phyloP scores from a whole-genome alignment of 2,888 invertebrate genomes.

The Geotrupes spiniger region DNA sequence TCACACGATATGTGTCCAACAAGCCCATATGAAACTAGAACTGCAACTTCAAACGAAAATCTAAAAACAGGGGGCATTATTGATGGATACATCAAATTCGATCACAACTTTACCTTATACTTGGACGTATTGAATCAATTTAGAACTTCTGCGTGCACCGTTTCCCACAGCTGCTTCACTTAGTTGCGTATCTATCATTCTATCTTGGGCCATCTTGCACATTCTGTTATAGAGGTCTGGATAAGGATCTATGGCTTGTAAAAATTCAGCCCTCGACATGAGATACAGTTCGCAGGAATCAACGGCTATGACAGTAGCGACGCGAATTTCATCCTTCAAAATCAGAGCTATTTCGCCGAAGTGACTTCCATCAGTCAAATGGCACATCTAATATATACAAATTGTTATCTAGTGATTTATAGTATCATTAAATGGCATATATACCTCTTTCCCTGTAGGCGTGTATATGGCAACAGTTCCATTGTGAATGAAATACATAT shows the following conservation, averaged over 20 bases:
- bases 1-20: too few relatives aligned
- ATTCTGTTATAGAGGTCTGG: slow-evolving; percentile 43
- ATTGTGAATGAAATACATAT: slow-evolving; percentile 47
- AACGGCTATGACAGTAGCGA: slow-evolving; percentile 48
- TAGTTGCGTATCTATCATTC: too few relatives aligned
- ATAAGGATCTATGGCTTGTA: slow-evolving; percentile 40
- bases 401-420: too few relatives aligned
- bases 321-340: slow-evolving; percentile 45
- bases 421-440: neutral
- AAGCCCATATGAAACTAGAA: too few relatives aligned
- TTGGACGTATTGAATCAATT: too few relatives aligned
- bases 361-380: slow-evolving; percentile 50
- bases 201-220: slow-evolving; percentile 35
- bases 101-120: too few relatives aligned
- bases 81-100: too few relatives aligned
- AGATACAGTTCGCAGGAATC: slow-evolving; percentile 50
- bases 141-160: too few relatives aligned
- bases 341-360: slow-evolving; percentile 52
- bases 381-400: slow-evolving; percentile 44
- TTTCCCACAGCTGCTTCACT: too few relatives aligned
- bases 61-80: too few relatives aligned
- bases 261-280: slow-evolving; percentile 45
- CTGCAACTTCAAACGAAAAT: too few relatives aligned
- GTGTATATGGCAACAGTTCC: slow-evolving; percentile 51
- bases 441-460: slow-evolving; percentile 45